A percentile compares a stretch with the other conserved stretches of the same genome.
These are phyloP conservation scores for Panthera tigris DNA, from an alignment of 2,113 vertebrate species.

Conservation along the genomic window DNA sequence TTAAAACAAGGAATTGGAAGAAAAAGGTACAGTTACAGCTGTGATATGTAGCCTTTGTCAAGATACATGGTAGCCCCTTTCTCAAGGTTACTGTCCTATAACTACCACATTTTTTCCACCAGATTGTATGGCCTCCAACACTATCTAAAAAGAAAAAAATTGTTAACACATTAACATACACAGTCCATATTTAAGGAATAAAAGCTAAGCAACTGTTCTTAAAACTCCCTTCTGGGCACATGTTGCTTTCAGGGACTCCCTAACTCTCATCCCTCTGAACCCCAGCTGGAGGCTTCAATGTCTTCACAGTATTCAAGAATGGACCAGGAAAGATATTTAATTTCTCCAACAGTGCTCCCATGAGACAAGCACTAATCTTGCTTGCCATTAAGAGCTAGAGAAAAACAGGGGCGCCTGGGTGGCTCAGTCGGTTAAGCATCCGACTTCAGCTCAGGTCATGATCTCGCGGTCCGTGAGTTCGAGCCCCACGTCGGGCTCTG, in stretches of 20 bases:
- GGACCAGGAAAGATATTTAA: not conserved
- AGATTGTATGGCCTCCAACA: not conserved
- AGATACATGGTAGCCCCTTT: not conserved
- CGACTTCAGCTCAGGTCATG: no score
- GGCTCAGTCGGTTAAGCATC: no score
- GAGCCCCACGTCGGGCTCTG: no score
- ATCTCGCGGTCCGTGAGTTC: no score
- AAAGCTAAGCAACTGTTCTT: not conserved
- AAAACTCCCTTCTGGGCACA: not conserved
- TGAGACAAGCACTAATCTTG: not conserved
- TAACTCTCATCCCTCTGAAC: not conserved
- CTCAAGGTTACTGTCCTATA: not conserved
- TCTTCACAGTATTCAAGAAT: not conserved
- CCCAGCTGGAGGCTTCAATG: not conserved
- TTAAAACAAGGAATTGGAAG: not conserved
- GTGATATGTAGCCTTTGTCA: accelerated
- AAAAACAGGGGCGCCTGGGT: not conserved
- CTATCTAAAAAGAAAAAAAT: not conserved
- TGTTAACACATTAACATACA: not conserved
- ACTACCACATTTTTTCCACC: not conserved
- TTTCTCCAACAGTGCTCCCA: not conserved
- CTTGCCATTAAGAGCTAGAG: not conserved
- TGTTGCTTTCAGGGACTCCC: not conserved
- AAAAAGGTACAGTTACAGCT: not conserved
- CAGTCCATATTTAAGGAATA: not conserved